Conservation (phyloP, 2,113 vertebrate species). For the Egretta garzetta region DNA sequence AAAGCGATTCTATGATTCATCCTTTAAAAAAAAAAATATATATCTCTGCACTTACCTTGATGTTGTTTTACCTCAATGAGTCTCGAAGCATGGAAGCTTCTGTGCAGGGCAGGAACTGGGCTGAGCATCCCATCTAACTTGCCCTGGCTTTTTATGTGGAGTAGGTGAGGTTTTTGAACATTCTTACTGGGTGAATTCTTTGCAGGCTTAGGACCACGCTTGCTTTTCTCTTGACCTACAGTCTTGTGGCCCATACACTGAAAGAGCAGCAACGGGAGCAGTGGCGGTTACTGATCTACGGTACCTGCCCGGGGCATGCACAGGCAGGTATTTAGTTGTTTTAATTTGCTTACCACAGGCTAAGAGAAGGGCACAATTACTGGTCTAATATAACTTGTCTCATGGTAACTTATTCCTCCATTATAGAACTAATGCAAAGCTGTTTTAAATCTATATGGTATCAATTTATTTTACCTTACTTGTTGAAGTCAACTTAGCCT, state of each 20-base stretch:
- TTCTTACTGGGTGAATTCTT: neutral
- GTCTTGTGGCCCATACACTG: neutral
- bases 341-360: neutral
- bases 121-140: neutral
- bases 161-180: too few relatives aligned
- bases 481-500: neutral
- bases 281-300: fast-evolving
- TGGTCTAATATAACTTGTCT: neutral
- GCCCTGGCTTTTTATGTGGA: too few relatives aligned
- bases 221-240: neutral
- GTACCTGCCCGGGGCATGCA: fast-evolving
- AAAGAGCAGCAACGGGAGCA: neutral
- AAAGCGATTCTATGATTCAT: neutral
- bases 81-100: neutral
- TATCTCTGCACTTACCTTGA: neutral
- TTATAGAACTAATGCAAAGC: neutral
- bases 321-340: too few relatives aligned
- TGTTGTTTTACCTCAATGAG: neutral
- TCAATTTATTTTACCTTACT: neutral
- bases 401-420: neutral
- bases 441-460: neutral
- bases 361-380: neutral
- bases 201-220: fast-evolving
- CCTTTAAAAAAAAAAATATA: neutral
- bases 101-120: neutral